These are phyloP conservation scores for Sturnira hondurensis DNA, from an alignment of 2,113 vertebrate species.

Conservation along the genomic window DNA sequence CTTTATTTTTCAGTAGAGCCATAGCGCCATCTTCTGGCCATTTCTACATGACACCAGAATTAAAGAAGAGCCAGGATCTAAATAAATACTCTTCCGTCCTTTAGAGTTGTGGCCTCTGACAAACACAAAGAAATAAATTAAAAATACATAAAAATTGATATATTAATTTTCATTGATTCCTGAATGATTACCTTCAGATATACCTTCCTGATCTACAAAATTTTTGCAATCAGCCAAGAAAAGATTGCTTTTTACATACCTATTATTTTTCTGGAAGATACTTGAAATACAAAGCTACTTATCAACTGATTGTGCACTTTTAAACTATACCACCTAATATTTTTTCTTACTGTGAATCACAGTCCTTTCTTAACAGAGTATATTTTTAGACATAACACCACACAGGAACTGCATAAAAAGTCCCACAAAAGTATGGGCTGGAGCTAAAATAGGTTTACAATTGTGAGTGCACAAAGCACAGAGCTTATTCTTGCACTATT, in stretches of 20 bases:
- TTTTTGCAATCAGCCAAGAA: background rate
- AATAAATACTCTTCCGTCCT: background rate
- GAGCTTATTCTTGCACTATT: background rate
- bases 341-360: background rate
- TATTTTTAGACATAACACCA: background rate
- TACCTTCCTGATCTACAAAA: background rate
- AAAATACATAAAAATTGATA: background rate
- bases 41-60: background rate
- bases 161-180: background rate
- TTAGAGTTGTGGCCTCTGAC: background rate
- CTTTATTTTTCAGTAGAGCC: constrained; percentile 19
- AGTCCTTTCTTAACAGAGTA: background rate
- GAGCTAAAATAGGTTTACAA: background rate
- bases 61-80: background rate
- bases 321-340: background rate
- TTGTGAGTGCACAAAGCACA: background rate
- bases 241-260: background rate
- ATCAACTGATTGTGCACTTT: background rate
- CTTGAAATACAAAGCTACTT: background rate
- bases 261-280: background rate
- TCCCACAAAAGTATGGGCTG: background rate
- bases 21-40: constrained; percentile 59
- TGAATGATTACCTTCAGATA: background rate
- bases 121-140: background rate
- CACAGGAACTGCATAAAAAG: background rate